Conservation (phyloP, 2,797 vertebrate genomes). For the Sus cebifrons region DNA sequence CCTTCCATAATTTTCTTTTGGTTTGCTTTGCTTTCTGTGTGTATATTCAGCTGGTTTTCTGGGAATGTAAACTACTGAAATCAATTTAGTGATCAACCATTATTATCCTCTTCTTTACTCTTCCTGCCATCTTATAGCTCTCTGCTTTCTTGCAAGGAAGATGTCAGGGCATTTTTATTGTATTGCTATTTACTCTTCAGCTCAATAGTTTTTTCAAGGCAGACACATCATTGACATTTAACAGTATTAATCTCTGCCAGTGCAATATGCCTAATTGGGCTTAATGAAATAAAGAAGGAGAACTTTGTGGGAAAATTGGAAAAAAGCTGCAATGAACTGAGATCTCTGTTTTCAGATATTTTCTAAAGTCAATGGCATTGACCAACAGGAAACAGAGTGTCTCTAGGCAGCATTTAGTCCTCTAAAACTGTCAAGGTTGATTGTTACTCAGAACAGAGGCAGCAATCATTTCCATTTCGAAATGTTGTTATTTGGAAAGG, state of each 20-base stretch:
- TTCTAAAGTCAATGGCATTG: slow-evolving; percentile 63
- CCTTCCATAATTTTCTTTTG: slow-evolving; percentile 19
- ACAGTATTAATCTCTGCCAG: slow-evolving; percentile 71
- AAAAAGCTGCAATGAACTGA: slow-evolving; percentile 60
- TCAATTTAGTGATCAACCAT: slow-evolving; percentile 76
- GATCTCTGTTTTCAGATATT: slow-evolving; percentile 73
- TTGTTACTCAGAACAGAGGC: neutral
- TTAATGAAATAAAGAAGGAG: slow-evolving; percentile 78
- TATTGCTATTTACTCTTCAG: slow-evolving; percentile 73
- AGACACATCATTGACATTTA: slow-evolving; percentile 66
- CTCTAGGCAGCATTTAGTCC: neutral
- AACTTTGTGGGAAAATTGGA: slow-evolving; percentile 67
- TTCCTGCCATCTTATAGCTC: slow-evolving; percentile 27
- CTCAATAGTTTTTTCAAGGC: slow-evolving; percentile 77
- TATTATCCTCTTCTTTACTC: slow-evolving; percentile 76
- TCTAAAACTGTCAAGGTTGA: slow-evolving; percentile 52
- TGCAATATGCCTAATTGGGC: slow-evolving; percentile 63
- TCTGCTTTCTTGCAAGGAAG: slow-evolving; percentile 58
- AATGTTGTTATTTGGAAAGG: slow-evolving; percentile 7
- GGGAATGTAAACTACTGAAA: slow-evolving; percentile 65
- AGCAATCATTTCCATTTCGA: slow-evolving; percentile 21
- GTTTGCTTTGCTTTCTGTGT: slow-evolving; percentile 19
- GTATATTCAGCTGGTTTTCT: slow-evolving; percentile 59
- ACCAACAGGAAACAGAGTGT: slow-evolving; percentile 51
- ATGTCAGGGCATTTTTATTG: slow-evolving; percentile 66